phyloP scores from a whole-genome alignment of 2,888 invertebrate species.

The Dasypogon diadema region DNA sequence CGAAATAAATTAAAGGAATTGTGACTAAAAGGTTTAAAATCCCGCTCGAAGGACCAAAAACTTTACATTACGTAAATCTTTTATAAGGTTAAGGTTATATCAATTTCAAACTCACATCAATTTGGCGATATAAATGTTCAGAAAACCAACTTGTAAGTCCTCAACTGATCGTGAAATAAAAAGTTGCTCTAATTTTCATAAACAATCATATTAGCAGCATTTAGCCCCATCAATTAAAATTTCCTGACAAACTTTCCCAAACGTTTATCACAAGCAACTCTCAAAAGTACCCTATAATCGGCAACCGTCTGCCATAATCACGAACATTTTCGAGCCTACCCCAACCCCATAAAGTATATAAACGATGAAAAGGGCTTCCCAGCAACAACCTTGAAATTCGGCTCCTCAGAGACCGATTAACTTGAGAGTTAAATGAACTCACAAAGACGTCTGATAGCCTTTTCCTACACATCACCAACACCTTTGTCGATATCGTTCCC shows the following conservation, averaged over 20 bases:
- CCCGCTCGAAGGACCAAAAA: too few relatives aligned
- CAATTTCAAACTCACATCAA: too few relatives aligned
- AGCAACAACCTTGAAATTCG: slow-evolving; percentile 52
- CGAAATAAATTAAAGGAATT: too few relatives aligned
- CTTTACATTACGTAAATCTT: too few relatives aligned
- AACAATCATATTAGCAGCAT: too few relatives aligned
- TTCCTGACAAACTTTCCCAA: not conserved
- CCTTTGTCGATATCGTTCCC: slow-evolving; percentile 1
- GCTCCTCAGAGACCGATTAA: slow-evolving; percentile 29
- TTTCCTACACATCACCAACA: slow-evolving; percentile 20
- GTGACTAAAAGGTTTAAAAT: too few relatives aligned
- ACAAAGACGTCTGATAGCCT: slow-evolving; percentile 45
- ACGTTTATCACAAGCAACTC: slow-evolving; percentile 2
- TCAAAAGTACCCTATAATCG: slow-evolving; percentile 25
- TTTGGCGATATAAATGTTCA: too few relatives aligned
- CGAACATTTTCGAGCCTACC: slow-evolving; percentile 23
- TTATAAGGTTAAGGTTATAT: too few relatives aligned
- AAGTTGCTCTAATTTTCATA: too few relatives aligned
- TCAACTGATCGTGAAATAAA: too few relatives aligned
- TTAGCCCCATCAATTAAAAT: not conserved
- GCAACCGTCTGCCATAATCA: slow-evolving; percentile 38
- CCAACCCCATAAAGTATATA: not conserved
- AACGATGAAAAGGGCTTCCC: slow-evolving; percentile 16
- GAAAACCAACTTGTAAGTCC: too few relatives aligned
- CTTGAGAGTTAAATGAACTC: slow-evolving; percentile 54